A percentile compares a stretch with the other conserved stretches of the same genome.
Evolutionary conservation across 2,797 vertebrate species (phyloP).

Genomic region (Pipistrellus pipistrellus): DNA sequence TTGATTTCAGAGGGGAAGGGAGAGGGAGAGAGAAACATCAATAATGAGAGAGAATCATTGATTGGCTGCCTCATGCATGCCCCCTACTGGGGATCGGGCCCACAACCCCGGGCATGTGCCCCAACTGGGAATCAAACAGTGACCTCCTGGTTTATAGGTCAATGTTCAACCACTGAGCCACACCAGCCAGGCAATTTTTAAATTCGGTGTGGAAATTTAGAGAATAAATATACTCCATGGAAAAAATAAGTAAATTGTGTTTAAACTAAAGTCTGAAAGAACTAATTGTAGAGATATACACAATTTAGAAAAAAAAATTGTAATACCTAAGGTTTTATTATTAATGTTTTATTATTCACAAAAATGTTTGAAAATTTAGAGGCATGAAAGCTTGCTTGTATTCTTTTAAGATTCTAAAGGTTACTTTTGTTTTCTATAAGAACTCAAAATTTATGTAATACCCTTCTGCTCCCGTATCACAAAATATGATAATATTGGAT

Average conservation of each 20-base stretch:
- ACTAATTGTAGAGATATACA: not conserved
- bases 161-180: too few relatives aligned
- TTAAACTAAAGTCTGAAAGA: slow-evolving; percentile 16
- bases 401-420: slow-evolving; percentile 9
- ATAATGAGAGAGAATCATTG: too few relatives aligned
- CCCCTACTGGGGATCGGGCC: too few relatives aligned
- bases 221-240: not conserved
- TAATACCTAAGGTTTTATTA: slow-evolving; percentile 38
- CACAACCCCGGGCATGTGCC: too few relatives aligned
- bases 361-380: slow-evolving; percentile 42
- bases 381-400: not conserved
- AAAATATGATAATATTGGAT: slow-evolving; percentile 43
- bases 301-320: slow-evolving; percentile 63
- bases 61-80: too few relatives aligned
- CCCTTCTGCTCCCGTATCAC: not conserved
- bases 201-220: slow-evolving; percentile 17
- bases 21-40: too few relatives aligned
- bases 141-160: too few relatives aligned
- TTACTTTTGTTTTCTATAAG: slow-evolving; percentile 47
- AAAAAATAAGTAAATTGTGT: slow-evolving; percentile 48
- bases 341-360: not conserved
- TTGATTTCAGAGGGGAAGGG: too few relatives aligned
- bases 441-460: slow-evolving; percentile 53
- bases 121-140: too few relatives aligned
- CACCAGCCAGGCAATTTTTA: not conserved